Evolutionary conservation across 2,888 invertebrate species (phyloP).

Genomic region (Acheta domesticus): DNA sequence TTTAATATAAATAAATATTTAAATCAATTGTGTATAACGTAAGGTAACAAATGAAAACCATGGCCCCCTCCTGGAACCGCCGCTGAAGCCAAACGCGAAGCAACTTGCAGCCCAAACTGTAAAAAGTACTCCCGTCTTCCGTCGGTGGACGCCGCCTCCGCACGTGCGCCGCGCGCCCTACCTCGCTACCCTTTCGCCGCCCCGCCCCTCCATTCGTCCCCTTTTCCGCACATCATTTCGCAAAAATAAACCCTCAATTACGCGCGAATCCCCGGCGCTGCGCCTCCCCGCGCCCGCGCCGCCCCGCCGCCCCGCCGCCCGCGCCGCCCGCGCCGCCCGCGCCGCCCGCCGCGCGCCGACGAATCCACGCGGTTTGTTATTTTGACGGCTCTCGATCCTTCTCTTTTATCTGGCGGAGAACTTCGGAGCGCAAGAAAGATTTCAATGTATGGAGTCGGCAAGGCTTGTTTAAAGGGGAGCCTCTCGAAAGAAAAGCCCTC

Average conservation of each 20-base stretch:
- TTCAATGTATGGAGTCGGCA: slow-evolving; percentile 8
- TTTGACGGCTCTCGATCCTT: not conserved
- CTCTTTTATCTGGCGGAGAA: not conserved
- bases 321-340: no score
- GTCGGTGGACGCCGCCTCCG: no score
- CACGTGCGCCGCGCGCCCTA: not conserved
- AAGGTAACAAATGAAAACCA: no score
- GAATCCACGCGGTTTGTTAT: slow-evolving; percentile 18
- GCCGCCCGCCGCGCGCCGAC: no score
- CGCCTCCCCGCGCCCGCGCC: no score
- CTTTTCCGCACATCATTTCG: slow-evolving; percentile 18
- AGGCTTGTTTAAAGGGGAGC: slow-evolving; percentile 11
- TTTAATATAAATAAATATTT: no score
- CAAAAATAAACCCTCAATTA: slow-evolving; percentile 2
- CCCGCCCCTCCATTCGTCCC: not conserved
- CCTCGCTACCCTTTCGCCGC: not conserved
- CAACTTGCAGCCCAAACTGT: no score
- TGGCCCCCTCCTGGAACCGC: no score
- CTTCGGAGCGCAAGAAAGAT: not conserved
- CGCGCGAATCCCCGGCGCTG: not conserved
- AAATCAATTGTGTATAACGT: no score
- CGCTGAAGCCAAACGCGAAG: no score
- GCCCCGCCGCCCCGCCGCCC: no score
- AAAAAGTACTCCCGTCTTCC: no score
- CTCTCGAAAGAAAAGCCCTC: slow-evolving; percentile 8